Evolutionary conservation across 2,113 vertebrate species (phyloP), one percentile per base, ranked within the genome.

Genomic region (Halcyon senegalensis): DNA sequence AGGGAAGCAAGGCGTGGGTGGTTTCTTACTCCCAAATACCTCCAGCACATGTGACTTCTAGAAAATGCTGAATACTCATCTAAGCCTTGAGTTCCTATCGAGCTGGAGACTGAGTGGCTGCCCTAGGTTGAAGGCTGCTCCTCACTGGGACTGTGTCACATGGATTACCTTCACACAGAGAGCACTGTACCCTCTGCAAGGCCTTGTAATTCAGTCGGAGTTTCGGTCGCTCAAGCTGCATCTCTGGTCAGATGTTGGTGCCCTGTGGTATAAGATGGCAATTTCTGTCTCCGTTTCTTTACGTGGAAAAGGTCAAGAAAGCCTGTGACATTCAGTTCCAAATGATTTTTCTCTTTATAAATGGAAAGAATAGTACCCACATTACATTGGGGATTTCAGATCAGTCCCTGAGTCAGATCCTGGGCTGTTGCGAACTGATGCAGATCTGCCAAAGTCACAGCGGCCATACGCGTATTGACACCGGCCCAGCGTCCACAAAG

Each of bases 221-320:
- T 91, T 94, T 77, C 56, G 37, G 78, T 56, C 89, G 66, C 64
- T 30, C 66, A 89, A 91, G n/a, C 39, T 89, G 41, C 31, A 59
- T 89, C 55, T 89, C 79, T 94, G 62, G 51, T 64, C 56, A 56
- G 33, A 35, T 72, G 56, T 50, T 82, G 20, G 41, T 89, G 66
- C 28, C n/a, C 1, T 85, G 19, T 89, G 67, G 44, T 73, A 28
- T 58, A 93, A 87, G 58, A 75, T 51, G 43, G 77, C 69, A 89
- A 89, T 82, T 95, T 91, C 70, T 79, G 33, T 62, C 37, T 92
- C 37, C 53, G 15, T 89, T 89, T 95, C 73, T 84, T 37, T 56
- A 77, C 79, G 70, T 37, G n/a, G 66, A 78, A 88, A 78, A 90
- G 62, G 75, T 76, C 62, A 82, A 70, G 62, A 28, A 86, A 78